Percentiles rank a stretch among this genome's conserved stretches.
These are phyloP conservation scores for Vidua macroura DNA, from an alignment of 2,113 vertebrate genomes.

Conservation along the genomic window DNA sequence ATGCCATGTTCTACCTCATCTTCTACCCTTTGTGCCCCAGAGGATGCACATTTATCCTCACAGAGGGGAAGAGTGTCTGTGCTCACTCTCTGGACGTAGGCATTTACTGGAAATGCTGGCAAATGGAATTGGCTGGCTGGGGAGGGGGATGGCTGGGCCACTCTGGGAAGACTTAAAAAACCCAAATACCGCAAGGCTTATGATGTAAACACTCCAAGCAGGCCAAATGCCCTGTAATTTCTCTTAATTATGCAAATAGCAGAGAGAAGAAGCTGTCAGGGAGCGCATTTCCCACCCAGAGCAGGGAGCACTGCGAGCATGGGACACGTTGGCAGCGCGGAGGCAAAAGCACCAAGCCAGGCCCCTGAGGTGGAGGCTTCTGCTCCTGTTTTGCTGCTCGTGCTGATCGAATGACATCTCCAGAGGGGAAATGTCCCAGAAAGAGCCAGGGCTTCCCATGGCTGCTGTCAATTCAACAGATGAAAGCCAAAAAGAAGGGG, in stretches of 20 bases:
- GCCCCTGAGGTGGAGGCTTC: accelerated
- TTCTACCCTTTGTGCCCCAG: not conserved
- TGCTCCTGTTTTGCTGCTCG: accelerated
- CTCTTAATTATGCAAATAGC: not conserved
- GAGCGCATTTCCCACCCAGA: not conserved
- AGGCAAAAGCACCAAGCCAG: not conserved
- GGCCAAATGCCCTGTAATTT: not conserved
- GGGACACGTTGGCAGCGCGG: accelerated
- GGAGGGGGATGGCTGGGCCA: not conserved
- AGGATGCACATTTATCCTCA: not conserved
- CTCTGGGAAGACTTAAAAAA: not conserved
- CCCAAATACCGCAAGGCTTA: not conserved
- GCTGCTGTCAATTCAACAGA: not conserved
- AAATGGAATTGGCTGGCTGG: not conserved
- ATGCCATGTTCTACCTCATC: not conserved
- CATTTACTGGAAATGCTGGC: not conserved
- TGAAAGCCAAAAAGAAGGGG: accelerated
- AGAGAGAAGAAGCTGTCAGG: not conserved
- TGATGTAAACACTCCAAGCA: not conserved
- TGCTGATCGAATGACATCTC: accelerated
- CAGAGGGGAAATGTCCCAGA: not conserved
- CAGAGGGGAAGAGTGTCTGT: accelerated
- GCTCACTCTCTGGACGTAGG: not conserved
- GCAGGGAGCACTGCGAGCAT: accelerated
- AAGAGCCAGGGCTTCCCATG: accelerated